These are phyloP conservation scores for Venturia canescens DNA, from an alignment of 1,140 invertebrate species.

Conservation along the genomic window DNA sequence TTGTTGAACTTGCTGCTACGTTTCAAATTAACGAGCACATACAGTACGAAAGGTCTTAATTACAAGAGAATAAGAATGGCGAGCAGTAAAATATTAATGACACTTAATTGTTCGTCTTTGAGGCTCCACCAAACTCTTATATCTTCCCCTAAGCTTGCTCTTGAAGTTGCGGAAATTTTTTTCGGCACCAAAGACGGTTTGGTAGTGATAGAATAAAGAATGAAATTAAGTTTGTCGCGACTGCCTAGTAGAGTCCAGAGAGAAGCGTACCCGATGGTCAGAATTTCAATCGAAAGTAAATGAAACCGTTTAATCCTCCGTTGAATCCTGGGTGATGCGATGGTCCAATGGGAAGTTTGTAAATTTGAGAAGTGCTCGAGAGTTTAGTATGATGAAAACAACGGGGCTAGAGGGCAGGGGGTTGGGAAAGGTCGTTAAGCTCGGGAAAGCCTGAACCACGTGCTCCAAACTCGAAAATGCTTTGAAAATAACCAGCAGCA, in stretches of 20 bases:
- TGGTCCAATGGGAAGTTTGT: conserved; percentile 12
- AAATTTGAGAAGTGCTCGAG: conserved; percentile 39
- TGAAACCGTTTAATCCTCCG: conserved; percentile 29
- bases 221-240: not conserved
- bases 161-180: conserved; percentile 26
- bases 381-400: conserved; percentile 4
- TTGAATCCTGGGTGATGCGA: not conserved
- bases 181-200: not conserved
- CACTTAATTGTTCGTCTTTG: conserved; percentile 42
- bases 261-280: conserved; percentile 7
- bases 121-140: not conserved
- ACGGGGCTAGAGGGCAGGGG: not conserved
- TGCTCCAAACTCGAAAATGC: conserved; percentile 38
- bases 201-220: conserved; percentile 7
- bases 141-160: not conserved
- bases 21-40: not conserved
- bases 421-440: conserved; percentile 31
- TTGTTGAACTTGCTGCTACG: conserved; percentile 16
- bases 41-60: conserved; percentile 30
- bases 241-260: conserved; percentile 23
- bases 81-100: conserved; percentile 41
- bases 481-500: conserved; percentile 44
- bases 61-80: conserved; percentile 38
- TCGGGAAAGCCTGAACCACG: conserved; percentile 34
- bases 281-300: conserved; percentile 27